Base-by-base conservation (phyloP, 2,113 vertebrate species). In the Thomomys bottae region DNA sequence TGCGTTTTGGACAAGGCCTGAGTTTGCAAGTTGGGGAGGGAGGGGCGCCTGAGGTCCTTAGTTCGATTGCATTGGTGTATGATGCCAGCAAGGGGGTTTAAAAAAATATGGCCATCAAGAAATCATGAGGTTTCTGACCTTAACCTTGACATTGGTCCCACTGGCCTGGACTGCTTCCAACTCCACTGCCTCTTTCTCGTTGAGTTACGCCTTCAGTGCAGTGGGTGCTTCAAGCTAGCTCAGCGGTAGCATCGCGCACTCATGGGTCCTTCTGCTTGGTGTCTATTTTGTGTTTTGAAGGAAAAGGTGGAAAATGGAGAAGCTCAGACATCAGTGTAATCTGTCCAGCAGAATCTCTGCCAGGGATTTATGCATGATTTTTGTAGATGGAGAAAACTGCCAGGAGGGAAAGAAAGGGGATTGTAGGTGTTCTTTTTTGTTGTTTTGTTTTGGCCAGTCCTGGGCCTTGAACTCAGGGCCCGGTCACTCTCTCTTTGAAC, bases 61-160 rank as follows among this genome's bases (percentile, higher is more conserved):
- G n/a, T n/a, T n/a, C 72, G 36, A 23, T n/a, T 38, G 72, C 68
- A 63, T 59, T 83, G 79, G 63, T 81, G 49, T 94, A 79, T 72
- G 88, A 70, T 64, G 67, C n/a, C 11, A 3, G 61, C 21, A 76
- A 71, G 76, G 63, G 80, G 78, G 26, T 24, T 24, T 8, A 42
- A 89, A 71, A 84, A 92, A 76, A 66, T 59, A 0, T 72, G 79
- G 87, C 67, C 49, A 88, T 61, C 72, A 26, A 36, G 89, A 79
- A 77, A 87, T 95, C 93, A 93, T n/a, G 10, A 93, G 70, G 70
- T 68, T 84, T 88, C 84, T 93, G 96, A 96, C 96, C 92, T 97
- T 96, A 96, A 42, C 84, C 49, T 88, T 95, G 95, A 95, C 94
- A 95, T 96, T 94, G 90, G 84, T 95, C 93, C 90, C 42, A 94